A percentile compares a stretch with the other conserved stretches of the same genome.
Evolutionary conservation across 2,113 vertebrate genomes (phyloP).

Genomic region (Myiagra hebetior): DNA sequence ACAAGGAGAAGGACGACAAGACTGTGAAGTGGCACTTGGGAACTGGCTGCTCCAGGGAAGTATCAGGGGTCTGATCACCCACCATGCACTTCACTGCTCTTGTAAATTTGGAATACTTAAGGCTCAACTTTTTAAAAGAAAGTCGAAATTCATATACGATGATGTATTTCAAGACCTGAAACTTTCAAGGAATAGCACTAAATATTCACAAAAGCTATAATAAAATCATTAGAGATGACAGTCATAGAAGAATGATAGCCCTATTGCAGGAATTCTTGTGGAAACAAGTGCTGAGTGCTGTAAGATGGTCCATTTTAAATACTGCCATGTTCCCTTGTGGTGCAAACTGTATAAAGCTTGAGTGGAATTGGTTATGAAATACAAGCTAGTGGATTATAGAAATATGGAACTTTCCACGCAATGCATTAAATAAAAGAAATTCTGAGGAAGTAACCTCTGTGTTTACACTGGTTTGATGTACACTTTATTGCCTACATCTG

Average conservation of each 20-base stretch:
- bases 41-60: not conserved
- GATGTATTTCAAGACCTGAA: not conserved
- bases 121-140: not conserved
- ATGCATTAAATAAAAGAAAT: not conserved
- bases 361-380: not conserved
- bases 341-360: not conserved
- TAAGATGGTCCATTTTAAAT: not conserved
- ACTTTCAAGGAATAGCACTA: not conserved
- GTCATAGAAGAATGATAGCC: not conserved
- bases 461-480: not conserved
- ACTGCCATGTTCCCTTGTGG: not conserved
- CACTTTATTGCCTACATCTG: not conserved
- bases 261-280: not conserved
- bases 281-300: not conserved
- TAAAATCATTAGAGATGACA: not conserved
- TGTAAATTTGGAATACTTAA: not conserved
- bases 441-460: not conserved
- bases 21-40: not conserved
- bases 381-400: not conserved
- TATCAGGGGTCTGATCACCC: accelerated
- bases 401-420: not conserved
- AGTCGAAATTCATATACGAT: not conserved
- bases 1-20: accelerated
- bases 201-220: not conserved
- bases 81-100: accelerated